A percentile compares a stretch with the other conserved stretches of the same genome.
Evolutionary conservation across 2,888 invertebrate genomes (phyloP).

Genomic region (Slavum lentiscoides): DNA sequence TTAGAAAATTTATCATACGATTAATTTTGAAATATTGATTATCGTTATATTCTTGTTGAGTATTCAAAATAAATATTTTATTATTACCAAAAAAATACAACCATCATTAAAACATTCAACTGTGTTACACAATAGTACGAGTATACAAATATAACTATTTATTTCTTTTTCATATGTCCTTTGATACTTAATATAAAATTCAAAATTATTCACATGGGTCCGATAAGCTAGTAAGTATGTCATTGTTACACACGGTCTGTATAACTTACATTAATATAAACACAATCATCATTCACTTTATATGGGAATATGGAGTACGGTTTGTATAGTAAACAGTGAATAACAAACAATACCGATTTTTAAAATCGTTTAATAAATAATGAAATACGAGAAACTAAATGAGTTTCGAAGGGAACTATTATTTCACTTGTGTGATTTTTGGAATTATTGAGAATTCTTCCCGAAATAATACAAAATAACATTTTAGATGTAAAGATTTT

Average conservation of each 20-base stretch:
- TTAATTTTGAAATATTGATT: too few relatives aligned
- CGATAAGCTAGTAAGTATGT: background rate
- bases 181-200: too few relatives aligned
- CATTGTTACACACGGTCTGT: background rate
- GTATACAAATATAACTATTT: background rate
- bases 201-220: background rate
- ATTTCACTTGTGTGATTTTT: too few relatives aligned
- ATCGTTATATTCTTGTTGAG: background rate
- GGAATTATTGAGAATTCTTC: too few relatives aligned
- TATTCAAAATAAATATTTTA: background rate
- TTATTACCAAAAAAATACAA: background rate
- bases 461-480: too few relatives aligned
- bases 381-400: too few relatives aligned
- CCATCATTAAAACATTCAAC: too few relatives aligned
- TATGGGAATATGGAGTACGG: background rate
- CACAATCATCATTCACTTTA: background rate
- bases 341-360: background rate
- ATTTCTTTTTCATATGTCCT: background rate
- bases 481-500: too few relatives aligned
- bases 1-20: too few relatives aligned
- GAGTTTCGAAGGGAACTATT: too few relatives aligned
- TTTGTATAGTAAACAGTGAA: background rate
- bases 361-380: too few relatives aligned
- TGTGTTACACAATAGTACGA: background rate
- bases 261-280: background rate